Evolutionary conservation across 2,888 invertebrate species (phyloP).

Genomic region (Drosophila flavopinicola): DNA sequence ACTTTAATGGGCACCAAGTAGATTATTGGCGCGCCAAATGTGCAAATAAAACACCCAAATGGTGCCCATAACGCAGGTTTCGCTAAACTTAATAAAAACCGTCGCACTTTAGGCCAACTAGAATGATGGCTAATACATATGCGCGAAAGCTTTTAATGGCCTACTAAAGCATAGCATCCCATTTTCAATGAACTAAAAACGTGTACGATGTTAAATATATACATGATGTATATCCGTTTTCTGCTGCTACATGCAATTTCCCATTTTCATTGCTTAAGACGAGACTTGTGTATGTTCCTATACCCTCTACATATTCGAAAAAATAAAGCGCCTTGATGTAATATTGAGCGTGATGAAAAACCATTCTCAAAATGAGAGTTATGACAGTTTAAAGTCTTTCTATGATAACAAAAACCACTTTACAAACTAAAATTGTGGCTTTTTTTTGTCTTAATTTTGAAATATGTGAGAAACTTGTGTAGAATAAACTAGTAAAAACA

Average conservation of each 20-base stretch:
- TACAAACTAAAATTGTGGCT: no score
- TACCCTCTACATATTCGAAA: no score
- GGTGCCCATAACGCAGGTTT: conserved; percentile 40
- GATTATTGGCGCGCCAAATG: conserved; percentile 70
- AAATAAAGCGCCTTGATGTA: no score
- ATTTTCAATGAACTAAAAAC: conserved; percentile 23
- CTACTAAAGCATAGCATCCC: conserved; percentile 36
- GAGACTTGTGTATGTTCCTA: no score
- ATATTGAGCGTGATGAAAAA: no score
- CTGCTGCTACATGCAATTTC: background rate
- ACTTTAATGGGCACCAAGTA: conserved; percentile 68
- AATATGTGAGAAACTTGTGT: no score
- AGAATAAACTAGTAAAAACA: no score
- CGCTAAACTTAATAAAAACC: conserved; percentile 47
- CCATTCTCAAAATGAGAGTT: no score
- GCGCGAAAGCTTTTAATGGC: conserved; percentile 28
- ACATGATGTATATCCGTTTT: conserved; percentile 8
- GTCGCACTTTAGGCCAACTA: conserved; percentile 23
- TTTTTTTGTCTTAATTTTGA: no score
- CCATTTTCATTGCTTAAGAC: no score
- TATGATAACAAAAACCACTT: no score
- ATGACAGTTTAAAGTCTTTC: no score
- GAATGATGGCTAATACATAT: conserved; percentile 35
- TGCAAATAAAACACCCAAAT: conserved; percentile 67
- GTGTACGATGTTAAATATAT: conserved; percentile 24